These are phyloP conservation scores for Podarcis cretensis DNA, from an alignment of 2,113 vertebrate genomes.

Conservation along the genomic window DNA sequence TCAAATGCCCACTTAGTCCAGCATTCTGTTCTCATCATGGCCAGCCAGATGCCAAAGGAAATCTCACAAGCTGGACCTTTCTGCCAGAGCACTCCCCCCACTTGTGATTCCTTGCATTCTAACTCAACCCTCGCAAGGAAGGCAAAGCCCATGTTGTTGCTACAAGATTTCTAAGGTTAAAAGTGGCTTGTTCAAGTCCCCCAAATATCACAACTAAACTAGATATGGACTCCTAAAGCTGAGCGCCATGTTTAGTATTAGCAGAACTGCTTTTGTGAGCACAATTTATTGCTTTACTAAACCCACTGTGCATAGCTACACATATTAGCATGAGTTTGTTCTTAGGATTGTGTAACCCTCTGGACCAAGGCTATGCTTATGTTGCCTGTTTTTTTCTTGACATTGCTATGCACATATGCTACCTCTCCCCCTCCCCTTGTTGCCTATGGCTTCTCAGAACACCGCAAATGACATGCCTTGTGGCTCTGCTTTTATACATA, in stretches of 20 bases:
- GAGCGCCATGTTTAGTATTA: background rate
- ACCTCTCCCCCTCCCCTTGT: background rate
- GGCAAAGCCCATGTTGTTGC: background rate
- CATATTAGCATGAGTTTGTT: background rate
- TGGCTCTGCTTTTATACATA: background rate
- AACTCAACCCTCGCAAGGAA: background rate
- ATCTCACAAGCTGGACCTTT: too few relatives aligned
- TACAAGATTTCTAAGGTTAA: background rate
- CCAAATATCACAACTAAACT: background rate
- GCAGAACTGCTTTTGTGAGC: background rate
- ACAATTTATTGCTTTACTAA: background rate
- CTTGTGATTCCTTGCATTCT: background rate
- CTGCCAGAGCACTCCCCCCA: too few relatives aligned
- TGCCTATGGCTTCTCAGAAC: background rate
- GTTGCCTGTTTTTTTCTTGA: background rate
- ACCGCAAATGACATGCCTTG: background rate
- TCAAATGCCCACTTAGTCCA: too few relatives aligned
- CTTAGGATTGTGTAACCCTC: background rate
- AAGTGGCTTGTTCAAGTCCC: background rate
- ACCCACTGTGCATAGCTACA: background rate
- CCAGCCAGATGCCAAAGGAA: too few relatives aligned
- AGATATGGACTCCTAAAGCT: background rate
- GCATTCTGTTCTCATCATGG: too few relatives aligned
- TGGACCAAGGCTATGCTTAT: background rate
- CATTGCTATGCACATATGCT: background rate